Evolutionary conservation across 2,888 invertebrate species (phyloP), one percentile per base, ranked within the genome.

Genomic region (Falcaria lacertinaria): DNA sequence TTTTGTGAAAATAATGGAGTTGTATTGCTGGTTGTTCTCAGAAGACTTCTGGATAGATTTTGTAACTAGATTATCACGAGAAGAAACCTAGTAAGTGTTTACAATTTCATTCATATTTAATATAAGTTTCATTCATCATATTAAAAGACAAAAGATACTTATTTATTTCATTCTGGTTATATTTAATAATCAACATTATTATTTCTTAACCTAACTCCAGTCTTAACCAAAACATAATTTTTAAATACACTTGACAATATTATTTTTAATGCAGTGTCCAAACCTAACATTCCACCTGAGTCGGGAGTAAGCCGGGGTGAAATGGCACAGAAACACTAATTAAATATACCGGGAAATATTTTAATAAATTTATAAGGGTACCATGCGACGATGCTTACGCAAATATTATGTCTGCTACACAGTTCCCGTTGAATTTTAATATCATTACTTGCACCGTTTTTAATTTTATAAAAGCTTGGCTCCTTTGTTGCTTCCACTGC

Each of bases 331-430:
- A 68, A 71, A 68, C 70, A 72, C 81, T 87, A 88, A 88, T 86
- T 86, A 88, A 85, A 89, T 86, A 85, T 79, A 77, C 74, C 77
- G 76, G 28, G 80, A 81, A 81, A 83, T 88, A 89, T 89, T 89
- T 88, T 88, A 89, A 87, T 86, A 87, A 88, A 84, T 88, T 88
- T 87, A 88, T 69, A 86, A 75, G 76, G 72, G 74, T 11, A 28
- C 11, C 11, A 28, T 11, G 60, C 69, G 66, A 64, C 62, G 69
- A 69, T 68, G 77, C 72, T 82, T 79, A 76, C 83, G 76, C 84
- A 88, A 87, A 85, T 83, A 84, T 83, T 84, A 82, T 82, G 86
- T 85, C 74, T 63, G 74, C 70, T 69, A 68, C 37, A 71, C 75
- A 70, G 66, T 71, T 68, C 80, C 74, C 79, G 81, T 76, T 80